These are phyloP conservation scores for Picathartes gymnocephalus DNA, from an alignment of 2,113 vertebrate genomes.

Conservation along the genomic window DNA sequence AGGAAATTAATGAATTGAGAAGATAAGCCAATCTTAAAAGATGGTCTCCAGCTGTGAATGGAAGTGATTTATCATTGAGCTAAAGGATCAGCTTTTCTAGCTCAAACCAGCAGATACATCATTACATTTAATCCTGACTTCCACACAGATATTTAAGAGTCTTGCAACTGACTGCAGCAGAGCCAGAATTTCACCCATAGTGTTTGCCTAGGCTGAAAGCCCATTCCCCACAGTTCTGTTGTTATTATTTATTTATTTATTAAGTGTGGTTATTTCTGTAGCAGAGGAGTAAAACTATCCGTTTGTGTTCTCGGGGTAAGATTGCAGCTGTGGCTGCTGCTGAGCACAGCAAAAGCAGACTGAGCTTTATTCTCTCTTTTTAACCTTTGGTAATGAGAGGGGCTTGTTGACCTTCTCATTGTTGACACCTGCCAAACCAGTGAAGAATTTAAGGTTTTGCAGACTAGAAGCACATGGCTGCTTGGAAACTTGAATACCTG, in stretches of 20 bases:
- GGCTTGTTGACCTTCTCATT: neutral
- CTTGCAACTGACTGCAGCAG: conserved; percentile 6
- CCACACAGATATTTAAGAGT: conserved; percentile 20
- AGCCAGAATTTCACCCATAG: conserved; percentile 32
- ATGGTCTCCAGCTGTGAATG: conserved; percentile 59
- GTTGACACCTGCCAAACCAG: neutral
- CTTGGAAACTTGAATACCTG: neutral
- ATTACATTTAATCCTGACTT: conserved; percentile 61
- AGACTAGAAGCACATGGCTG: neutral
- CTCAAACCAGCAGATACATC: conserved; percentile 53
- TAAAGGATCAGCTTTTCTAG: conserved; percentile 58
- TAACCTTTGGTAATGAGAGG: neutral
- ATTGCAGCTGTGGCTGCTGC: neutral
- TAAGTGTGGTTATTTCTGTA: neutral
- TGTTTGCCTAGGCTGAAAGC: conserved; percentile 36
- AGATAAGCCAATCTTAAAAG: conserved; percentile 56
- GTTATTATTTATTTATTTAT: neutral
- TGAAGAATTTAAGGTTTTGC: neutral
- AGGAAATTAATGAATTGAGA: conserved; percentile 64
- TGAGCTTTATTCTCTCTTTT: neutral
- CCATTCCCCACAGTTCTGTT: neutral
- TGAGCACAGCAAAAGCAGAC: neutral
- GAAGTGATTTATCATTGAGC: conserved; percentile 60
- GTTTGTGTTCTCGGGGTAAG: neutral
- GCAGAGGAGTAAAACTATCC: neutral